Evolutionary conservation across 2,888 invertebrate species (phyloP), one percentile per base, ranked within the genome.

Genomic region (Eumerus sabulonum): DNA sequence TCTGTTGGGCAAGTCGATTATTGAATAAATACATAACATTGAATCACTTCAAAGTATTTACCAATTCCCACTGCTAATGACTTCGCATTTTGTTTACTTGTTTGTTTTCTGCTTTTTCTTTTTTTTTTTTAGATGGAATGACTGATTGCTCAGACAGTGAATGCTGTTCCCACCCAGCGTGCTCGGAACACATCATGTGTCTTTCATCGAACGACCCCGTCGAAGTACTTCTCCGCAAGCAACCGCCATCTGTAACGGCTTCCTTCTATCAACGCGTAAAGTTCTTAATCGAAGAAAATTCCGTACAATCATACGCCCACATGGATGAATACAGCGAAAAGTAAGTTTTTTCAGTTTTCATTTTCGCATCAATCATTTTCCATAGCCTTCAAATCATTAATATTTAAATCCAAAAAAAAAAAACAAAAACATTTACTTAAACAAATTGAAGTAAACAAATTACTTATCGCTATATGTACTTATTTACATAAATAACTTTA

Each of bases 81-180:
- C 7, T 27, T 27, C 27, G 47, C 18, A 38, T 42, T 44, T 1
- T n/a, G n/a, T n/a, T n/a, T n/a, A n/a, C n/a, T n/a, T n/a, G n/a
- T n/a, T n/a, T n/a, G n/a, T n/a, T n/a, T n/a, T n/a, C n/a, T n/a
- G n/a, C n/a, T n/a, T n/a, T n/a, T n/a, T n/a, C n/a, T n/a, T n/a
- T 19, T n/a, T 16, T 17, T 9, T 40, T 64, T 42, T 40, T 91
- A 99, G 99, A 99, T 92, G 98, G 98, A 83, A 95, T 99, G 93
- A 93, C 94, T 84, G 99, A 99, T 92, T 99, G 99, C 90, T 96
- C 97, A 82, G 99, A 99, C 90, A 97, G 98, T 88, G 99, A 99
- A 90, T 99, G 99, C 90, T 99, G 99, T 90, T 94, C 94, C 83
- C 94, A 95, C 86, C 92, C 94, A 16, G 93, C 93, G 83, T 98